Evolutionary conservation across 2,797 vertebrate species (phyloP).

Genomic region (Eulemur mongoz): DNA sequence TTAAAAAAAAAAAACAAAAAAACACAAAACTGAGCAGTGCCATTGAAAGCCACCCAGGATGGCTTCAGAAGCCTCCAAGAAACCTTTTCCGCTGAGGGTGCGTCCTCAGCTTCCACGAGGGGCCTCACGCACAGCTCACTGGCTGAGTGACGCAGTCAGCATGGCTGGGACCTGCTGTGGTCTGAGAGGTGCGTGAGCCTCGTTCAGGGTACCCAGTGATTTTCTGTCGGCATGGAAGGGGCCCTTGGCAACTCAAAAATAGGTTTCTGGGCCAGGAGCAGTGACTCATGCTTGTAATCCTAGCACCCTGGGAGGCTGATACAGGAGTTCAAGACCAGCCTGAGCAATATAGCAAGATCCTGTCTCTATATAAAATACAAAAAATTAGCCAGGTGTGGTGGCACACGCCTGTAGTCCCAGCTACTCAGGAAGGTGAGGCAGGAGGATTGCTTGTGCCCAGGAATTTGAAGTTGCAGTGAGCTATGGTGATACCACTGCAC

Average conservation of each 20-base stretch:
- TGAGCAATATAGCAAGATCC: not conserved
- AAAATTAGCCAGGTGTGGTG: not conserved
- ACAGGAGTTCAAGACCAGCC: not conserved
- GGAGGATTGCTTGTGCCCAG: not conserved
- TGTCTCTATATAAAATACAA: not conserved
- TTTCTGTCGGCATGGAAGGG: not conserved
- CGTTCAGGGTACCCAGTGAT: accelerated
- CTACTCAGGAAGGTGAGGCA: not conserved
- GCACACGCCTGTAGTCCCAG: not conserved
- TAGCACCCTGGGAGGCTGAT: not conserved
- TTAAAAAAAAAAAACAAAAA: not conserved
- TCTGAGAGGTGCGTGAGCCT: accelerated
- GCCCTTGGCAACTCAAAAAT: not conserved
- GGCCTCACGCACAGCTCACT: accelerated
- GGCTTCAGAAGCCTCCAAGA: no score
- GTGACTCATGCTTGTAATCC: not conserved
- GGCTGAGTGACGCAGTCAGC: accelerated
- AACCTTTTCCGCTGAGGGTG: not conserved
- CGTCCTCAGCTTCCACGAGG: accelerated
- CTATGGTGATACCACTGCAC: not conserved
- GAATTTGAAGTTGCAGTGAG: not conserved
- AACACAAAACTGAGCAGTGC: no score
- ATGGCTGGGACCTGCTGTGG: no score
- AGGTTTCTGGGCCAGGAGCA: not conserved
- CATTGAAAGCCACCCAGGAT: not conserved